Percentiles rank a stretch among this genome's conserved stretches.
Evolutionary conservation across 1,140 invertebrate genomes (phyloP).

Genomic region (Mycetomoellerius zeteki): DNA sequence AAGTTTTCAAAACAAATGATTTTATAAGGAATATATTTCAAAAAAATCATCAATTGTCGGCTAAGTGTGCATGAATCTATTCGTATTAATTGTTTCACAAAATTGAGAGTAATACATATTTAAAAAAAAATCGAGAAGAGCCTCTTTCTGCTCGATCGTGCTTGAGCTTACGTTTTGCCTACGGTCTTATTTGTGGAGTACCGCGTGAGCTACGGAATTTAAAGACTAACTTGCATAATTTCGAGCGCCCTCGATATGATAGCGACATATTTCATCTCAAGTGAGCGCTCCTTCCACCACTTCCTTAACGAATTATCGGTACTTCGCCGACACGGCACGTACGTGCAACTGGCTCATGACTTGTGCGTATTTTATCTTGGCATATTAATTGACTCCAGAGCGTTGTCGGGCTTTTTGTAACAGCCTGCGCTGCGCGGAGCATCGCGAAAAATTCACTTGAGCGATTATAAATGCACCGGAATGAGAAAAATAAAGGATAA

Average conservation of each 20-base stretch:
- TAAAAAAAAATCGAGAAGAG: not conserved
- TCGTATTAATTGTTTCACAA: not conserved
- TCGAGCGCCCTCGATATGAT: slow-evolving; percentile 51
- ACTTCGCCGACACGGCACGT: slow-evolving; percentile 45
- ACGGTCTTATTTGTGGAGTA: slow-evolving; percentile 16
- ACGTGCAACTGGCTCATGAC: slow-evolving; percentile 57
- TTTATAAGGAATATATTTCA: too few relatives aligned
- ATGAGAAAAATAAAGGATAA: slow-evolving; percentile 34
- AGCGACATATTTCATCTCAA: slow-evolving; percentile 66
- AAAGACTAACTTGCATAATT: slow-evolving; percentile 68
- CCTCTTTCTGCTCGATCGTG: not conserved
- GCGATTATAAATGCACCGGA: slow-evolving; percentile 53
- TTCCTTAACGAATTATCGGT: slow-evolving; percentile 55
- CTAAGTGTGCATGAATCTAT: not conserved
- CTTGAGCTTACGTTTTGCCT: not conserved
- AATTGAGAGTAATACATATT: slow-evolving; percentile 7
- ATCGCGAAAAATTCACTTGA: slow-evolving; percentile 47
- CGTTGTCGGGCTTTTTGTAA: slow-evolving; percentile 36
- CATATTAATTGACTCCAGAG: slow-evolving; percentile 56
- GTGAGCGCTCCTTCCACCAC: slow-evolving; percentile 28
- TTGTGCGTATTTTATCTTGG: slow-evolving; percentile 60
- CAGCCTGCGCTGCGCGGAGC: slow-evolving; percentile 12
- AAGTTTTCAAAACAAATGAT: too few relatives aligned
- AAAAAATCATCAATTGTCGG: too few relatives aligned
- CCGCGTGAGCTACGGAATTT: slow-evolving; percentile 31